Evolutionary conservation across 2,113 vertebrate species (phyloP), one percentile per base, ranked within the genome.

Genomic region (Cyphomyrus plagiostoma): DNA sequence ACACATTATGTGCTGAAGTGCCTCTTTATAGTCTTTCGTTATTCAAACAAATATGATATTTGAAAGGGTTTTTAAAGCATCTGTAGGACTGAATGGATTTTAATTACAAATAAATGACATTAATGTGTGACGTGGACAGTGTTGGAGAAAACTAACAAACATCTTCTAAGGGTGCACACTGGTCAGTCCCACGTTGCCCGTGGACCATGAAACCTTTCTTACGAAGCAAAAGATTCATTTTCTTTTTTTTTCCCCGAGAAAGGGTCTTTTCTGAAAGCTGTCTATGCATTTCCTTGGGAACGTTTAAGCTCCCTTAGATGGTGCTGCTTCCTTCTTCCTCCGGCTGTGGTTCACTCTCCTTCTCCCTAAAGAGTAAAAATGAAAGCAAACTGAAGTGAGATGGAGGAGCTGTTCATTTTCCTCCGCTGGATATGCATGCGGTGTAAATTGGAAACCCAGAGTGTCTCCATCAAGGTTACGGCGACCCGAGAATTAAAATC

Each of bases 41-140:
- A 56, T 88, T 56, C 35, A 21, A 86, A 86, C 85, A 53, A 86
- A 86, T 66, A 58, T 39, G 39, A 17, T 62, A 62, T 88, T 62
- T n/a, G 46, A 88, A 88, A 4, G 19, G 52, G 49, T 88, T 88
- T 87, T 87, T 62, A 42, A 88, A 88, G 56, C 53, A 45, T 88
- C 87, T 66, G 52, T 66, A 88, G 53, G 53, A 88, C 56, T 45
- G 13, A 46, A 66, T 66, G 56, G 19, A n/a, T 88, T 86, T 52
- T 89, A 84, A 39, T 56, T 89, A 89, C 89, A 85, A 85, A 89
- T 89, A 53, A 89, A 62, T 89, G 21, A 83, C 89, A 45, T 62
- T 48, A 39, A 23, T 17, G 15, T 84, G 88, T 23, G 15, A 56
- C 7, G 39, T n/a, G 74, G 88, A 45, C 9, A 49, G 39, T 58